Conservation (phyloP, 2,113 vertebrate species). For the Sardina pilchardus region DNA sequence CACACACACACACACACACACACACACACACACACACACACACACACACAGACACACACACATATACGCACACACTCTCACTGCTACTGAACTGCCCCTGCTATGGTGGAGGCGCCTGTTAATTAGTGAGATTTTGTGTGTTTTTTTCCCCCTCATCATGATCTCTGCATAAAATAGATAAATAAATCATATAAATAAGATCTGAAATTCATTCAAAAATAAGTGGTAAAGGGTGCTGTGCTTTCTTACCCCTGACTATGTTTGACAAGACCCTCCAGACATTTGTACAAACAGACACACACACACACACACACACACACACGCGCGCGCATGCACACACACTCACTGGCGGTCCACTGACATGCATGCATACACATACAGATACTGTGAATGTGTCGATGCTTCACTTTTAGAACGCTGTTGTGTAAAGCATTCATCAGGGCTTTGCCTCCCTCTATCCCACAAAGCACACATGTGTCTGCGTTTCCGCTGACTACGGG, state of each 20-base stretch:
- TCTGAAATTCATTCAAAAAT: not conserved
- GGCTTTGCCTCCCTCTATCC: not conserved
- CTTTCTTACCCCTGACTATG: not conserved
- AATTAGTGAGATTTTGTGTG: not conserved
- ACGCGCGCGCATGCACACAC: not conserved
- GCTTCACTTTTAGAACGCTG: not conserved
- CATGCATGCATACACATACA: not conserved
- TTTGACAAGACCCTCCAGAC: not conserved
- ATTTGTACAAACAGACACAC: not conserved
- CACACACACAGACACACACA: not conserved
- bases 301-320: not conserved
- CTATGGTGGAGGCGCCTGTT: not conserved
- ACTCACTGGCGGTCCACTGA: not conserved
- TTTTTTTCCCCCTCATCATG: not conserved
- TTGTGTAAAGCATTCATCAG: not conserved
- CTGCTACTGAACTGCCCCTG: not conserved
- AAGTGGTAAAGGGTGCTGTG: not conserved
- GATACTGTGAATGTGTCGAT: not conserved
- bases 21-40: conserved; percentile 6
- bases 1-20: conserved; percentile 2
- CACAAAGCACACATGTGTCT: not conserved
- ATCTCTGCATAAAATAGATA: not conserved
- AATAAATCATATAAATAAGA: conserved; percentile 7
- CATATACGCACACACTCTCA: not conserved
- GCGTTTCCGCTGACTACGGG: not conserved